Conservation (phyloP, 2,113 vertebrate genomes). For the Illadopsis cleaveri region DNA sequence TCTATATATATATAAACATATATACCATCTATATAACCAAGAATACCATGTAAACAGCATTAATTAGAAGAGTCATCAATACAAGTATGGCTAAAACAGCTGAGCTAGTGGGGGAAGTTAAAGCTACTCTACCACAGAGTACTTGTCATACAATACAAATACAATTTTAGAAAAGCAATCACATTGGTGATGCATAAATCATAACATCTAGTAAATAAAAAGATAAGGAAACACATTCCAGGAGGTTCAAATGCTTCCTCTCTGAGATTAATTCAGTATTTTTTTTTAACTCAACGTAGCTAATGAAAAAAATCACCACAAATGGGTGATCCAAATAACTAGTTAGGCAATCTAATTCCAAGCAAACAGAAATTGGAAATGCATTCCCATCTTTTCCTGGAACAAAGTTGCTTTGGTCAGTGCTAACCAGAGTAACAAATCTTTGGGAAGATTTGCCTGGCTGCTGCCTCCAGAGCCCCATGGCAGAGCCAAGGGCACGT, state of each 20-base stretch:
- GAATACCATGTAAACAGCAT: rapidly evolving
- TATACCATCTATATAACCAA: neutral
- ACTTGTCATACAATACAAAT: neutral
- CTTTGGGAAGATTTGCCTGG: neutral
- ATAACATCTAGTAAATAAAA: neutral
- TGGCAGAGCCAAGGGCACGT: neutral
- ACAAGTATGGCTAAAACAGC: neutral
- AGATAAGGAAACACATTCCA: neutral
- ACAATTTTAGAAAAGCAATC: neutral
- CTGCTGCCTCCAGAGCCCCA: neutral
- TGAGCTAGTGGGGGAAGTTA: neutral
- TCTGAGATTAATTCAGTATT: neutral
- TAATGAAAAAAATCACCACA: neutral
- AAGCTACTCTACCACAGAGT: neutral
- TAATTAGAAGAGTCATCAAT: neutral
- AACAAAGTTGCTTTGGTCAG: neutral
- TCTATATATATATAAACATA: neutral
- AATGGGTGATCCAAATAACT: neutral
- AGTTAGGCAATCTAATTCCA: neutral
- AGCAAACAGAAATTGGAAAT: neutral
- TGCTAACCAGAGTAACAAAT: neutral
- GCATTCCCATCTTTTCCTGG: neutral
- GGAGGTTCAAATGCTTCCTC: neutral
- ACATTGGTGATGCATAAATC: neutral
- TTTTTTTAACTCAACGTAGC: rapidly evolving